A percentile compares a stretch with the other conserved stretches of the same genome.
Evolutionary conservation across 2,888 invertebrate species (phyloP).

Genomic region (Gari tellinella): DNA sequence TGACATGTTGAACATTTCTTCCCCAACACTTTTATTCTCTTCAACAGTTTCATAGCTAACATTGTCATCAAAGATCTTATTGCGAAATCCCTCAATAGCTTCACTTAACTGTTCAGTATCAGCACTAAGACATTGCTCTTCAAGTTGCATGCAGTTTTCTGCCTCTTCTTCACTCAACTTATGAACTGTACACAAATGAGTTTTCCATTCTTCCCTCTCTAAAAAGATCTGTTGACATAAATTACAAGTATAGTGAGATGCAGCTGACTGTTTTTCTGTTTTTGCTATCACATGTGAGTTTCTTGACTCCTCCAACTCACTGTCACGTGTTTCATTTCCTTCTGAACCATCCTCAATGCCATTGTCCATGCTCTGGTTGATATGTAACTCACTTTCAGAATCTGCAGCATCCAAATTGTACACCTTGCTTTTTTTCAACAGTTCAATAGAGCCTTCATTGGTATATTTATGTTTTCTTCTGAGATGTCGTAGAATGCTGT

Average conservation of each 20-base stretch:
- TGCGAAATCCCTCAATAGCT: not conserved
- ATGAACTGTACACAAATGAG: constrained; percentile 44
- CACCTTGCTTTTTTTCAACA: constrained; percentile 21
- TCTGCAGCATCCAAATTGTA: not conserved
- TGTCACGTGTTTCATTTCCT: no score
- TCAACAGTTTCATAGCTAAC: not conserved
- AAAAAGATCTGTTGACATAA: constrained; percentile 49
- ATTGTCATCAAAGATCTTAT: not conserved
- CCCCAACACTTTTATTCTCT: constrained; percentile 3
- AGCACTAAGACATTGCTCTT: not conserved
- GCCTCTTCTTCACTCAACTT: constrained; percentile 42
- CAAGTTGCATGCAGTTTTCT: constrained; percentile 11
- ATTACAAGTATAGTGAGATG: constrained; percentile 36
- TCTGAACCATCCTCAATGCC: no score
- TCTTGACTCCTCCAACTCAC: no score
- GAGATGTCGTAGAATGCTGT: constrained; percentile 51
- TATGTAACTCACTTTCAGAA: not conserved
- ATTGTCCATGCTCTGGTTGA: not conserved
- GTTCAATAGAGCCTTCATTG: constrained; percentile 42
- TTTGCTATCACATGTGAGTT: no score
- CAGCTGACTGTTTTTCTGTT: not conserved
- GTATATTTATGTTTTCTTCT: constrained; percentile 45
- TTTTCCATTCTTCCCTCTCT: constrained; percentile 25
- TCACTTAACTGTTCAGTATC: not conserved
- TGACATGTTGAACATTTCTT: constrained; percentile 25